phyloP scores from a whole-genome alignment of 1,140 invertebrate species.

The Leguminivora glycinivorella region DNA sequence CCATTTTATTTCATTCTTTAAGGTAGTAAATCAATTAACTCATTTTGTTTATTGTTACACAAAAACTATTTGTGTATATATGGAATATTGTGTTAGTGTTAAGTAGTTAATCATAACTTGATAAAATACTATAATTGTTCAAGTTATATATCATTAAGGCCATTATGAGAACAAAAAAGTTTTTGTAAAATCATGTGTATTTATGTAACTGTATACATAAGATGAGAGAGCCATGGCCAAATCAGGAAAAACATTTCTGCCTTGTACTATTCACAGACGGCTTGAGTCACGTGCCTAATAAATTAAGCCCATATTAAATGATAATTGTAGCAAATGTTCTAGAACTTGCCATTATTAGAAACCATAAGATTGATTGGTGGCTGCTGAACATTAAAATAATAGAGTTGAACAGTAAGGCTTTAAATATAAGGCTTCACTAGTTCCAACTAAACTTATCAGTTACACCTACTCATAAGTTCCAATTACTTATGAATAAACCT shows the following conservation, averaged over 20 bases:
- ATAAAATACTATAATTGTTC: constrained; percentile 29
- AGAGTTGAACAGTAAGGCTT: neutral
- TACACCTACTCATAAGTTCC: neutral
- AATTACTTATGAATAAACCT: too few relatives aligned
- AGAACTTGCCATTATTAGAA: neutral
- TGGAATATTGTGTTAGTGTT: constrained; percentile 66
- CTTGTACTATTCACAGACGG: constrained; percentile 11
- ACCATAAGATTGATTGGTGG: neutral
- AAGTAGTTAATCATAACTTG: constrained; percentile 69
- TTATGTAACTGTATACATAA: constrained; percentile 8
- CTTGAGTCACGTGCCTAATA: constrained; percentile 5
- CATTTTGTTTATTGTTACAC: constrained; percentile 23
- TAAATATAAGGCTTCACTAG: neutral
- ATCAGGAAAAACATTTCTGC: neutral
- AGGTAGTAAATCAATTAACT: constrained; percentile 14
- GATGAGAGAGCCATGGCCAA: constrained; percentile 11
- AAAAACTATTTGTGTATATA: constrained; percentile 73
- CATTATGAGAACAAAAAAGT: constrained; percentile 38
- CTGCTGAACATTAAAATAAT: constrained; percentile 1
- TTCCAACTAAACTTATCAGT: neutral
- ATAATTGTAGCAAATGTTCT: constrained; percentile 1
- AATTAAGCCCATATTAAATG: neutral
- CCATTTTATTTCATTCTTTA: constrained; percentile 17
- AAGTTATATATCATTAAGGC: constrained; percentile 31
- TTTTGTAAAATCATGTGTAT: neutral